Conservation (phyloP, 2,113 vertebrate genomes). For the Picathartes gymnocephalus region DNA sequence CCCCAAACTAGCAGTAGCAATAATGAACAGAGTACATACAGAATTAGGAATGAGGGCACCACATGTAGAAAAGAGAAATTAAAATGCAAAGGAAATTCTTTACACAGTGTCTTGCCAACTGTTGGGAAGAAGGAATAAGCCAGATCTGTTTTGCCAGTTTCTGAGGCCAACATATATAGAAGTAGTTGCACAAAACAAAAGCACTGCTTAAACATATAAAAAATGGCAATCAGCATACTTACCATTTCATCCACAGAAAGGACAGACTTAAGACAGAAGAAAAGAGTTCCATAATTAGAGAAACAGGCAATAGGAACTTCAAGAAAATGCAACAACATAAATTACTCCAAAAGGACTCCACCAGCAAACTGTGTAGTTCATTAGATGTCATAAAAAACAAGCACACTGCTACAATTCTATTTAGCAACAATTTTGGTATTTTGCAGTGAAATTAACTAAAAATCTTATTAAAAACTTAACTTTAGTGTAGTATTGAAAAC, state of each 20-base stretch:
- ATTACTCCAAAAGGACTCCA: background rate
- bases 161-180: background rate
- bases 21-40: background rate
- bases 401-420: background rate
- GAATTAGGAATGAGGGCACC: background rate
- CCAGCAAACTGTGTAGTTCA: background rate
- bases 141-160: conserved; percentile 38
- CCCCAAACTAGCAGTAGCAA: background rate
- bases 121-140: background rate
- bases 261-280: conserved; percentile 88
- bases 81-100: background rate
- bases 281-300: conserved; percentile 75
- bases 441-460: background rate
- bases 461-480: background rate
- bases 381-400: background rate
- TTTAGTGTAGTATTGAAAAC: background rate
- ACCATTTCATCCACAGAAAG: conserved; percentile 90
- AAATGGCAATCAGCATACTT: conserved; percentile 73
- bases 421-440: background rate
- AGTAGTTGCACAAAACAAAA: conserved; percentile 25
- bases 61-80: background rate
- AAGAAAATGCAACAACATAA: conserved; percentile 22
- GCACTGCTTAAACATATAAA: conserved; percentile 14
- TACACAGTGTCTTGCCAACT: background rate
- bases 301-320: conserved; percentile 35